Percentiles rank a stretch among this genome's conserved stretches.
These are phyloP conservation scores for Diorhabda carinulata DNA, from an alignment of 1,140 invertebrate genomes.

Conservation along the genomic window DNA sequence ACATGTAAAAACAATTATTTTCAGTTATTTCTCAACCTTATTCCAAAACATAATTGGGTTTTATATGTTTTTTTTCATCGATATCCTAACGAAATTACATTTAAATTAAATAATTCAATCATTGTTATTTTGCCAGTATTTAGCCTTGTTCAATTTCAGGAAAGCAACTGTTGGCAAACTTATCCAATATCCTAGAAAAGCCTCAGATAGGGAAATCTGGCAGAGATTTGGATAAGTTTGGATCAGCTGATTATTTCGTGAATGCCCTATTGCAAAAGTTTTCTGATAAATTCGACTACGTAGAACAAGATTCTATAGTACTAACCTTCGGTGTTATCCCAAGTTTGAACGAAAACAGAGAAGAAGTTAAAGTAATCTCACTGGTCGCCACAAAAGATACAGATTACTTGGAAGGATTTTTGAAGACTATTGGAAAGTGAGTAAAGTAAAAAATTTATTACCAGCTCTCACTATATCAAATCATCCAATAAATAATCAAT, in stretches of 20 bases:
- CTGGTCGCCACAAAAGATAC: background rate
- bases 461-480: too few relatives aligned
- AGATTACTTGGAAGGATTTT: background rate
- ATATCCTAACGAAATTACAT: too few relatives aligned
- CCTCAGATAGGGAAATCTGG: background rate
- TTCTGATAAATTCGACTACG: background rate
- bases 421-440: slow-evolving; percentile 8
- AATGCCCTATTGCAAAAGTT: background rate
- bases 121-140: too few relatives aligned
- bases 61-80: too few relatives aligned
- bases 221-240: background rate
- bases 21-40: too few relatives aligned
- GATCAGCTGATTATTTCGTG: slow-evolving; percentile 5
- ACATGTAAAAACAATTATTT: too few relatives aligned
- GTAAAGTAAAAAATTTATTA: background rate
- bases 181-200: background rate
- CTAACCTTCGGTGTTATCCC: background rate
- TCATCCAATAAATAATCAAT: too few relatives aligned
- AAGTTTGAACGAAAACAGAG: background rate
- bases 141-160: background rate
- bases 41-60: too few relatives aligned
- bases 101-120: too few relatives aligned
- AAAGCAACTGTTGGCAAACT: slow-evolving; percentile 6
- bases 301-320: background rate
- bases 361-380: background rate